These are phyloP conservation scores for Parus major DNA, from an alignment of 2,113 vertebrate species.

Conservation along the genomic window DNA sequence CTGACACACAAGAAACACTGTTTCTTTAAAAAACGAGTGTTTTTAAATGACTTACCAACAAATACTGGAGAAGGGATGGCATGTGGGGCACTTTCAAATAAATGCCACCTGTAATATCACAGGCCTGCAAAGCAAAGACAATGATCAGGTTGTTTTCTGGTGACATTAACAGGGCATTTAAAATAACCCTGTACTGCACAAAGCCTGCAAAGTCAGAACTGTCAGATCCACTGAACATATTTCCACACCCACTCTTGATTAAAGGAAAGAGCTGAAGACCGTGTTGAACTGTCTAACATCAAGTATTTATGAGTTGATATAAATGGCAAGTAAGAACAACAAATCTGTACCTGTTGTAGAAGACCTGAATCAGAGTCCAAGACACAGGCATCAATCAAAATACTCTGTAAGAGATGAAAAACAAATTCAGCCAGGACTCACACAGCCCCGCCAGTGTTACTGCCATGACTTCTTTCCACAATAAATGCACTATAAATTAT, in stretches of 20 bases:
- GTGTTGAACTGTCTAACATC: not conserved
- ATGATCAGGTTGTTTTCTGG: not conserved
- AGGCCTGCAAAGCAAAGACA: slow-evolving; percentile 82
- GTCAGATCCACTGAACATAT: not conserved
- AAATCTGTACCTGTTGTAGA: slow-evolving; percentile 87
- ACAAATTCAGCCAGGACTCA: not conserved
- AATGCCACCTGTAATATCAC: slow-evolving; percentile 94
- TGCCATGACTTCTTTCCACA: not conserved
- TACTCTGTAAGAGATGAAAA: slow-evolving; percentile 75
- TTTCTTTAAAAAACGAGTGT: too few relatives aligned
- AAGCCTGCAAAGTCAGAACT: not conserved
- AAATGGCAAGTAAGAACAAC: not conserved
- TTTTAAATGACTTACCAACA: slow-evolving; percentile 82
- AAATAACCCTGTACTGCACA: not conserved
- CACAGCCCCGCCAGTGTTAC: not conserved
- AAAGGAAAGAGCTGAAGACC: not conserved
- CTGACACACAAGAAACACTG: not conserved
- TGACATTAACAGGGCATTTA: not conserved
- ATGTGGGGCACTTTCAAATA: slow-evolving; percentile 94
- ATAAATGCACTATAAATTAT: not conserved
- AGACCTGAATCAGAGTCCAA: slow-evolving; percentile 93
- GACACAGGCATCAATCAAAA: slow-evolving; percentile 95
- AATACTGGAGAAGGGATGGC: slow-evolving; percentile 89
- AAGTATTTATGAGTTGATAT: not conserved
- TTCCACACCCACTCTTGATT: not conserved